Evolutionary conservation across 2,797 vertebrate species (phyloP).

Genomic region (Microctenopoma lineatum): DNA sequence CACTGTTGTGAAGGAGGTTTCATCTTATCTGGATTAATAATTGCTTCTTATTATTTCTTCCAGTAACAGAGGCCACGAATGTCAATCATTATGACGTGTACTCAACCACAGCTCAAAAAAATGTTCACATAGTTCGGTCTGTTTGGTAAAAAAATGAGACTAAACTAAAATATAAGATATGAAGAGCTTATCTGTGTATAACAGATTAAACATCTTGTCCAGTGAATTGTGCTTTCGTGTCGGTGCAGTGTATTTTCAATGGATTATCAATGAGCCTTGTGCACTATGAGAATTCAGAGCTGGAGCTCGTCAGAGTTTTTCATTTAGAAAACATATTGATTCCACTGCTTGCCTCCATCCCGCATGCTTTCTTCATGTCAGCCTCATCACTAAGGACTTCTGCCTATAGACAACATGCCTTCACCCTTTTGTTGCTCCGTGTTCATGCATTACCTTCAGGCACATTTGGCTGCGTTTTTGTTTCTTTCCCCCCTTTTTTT

Average conservation of each 20-base stretch:
- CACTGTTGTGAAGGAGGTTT: slow-evolving; percentile 10
- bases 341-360: slow-evolving; percentile 60
- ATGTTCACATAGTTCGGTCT: not conserved
- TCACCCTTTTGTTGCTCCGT: slow-evolving; percentile 56
- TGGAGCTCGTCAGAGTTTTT: slow-evolving; percentile 4
- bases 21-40: slow-evolving; percentile 2
- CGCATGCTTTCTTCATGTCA: slow-evolving; percentile 64
- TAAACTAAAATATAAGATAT: not conserved
- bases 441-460: slow-evolving; percentile 44
- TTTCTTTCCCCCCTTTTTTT: not conserved
- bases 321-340: not conserved
- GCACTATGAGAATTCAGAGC: slow-evolving; percentile 23
- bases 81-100: not conserved
- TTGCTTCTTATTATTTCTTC: not conserved
- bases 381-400: slow-evolving; percentile 46
- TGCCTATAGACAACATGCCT: slow-evolving; percentile 43
- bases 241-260: slow-evolving; percentile 40
- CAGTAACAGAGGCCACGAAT: not conserved
- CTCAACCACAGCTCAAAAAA: not conserved
- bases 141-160: not conserved
- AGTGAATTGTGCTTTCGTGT: slow-evolving; percentile 14
- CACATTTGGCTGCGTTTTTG: slow-evolving; percentile 53
- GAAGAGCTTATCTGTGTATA: not conserved
- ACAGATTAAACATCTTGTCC: not conserved
- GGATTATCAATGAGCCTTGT: slow-evolving; percentile 67